Evolutionary conservation across 2,797 vertebrate genomes (phyloP).

Genomic region (Aselliscus stoliczkanus): DNA sequence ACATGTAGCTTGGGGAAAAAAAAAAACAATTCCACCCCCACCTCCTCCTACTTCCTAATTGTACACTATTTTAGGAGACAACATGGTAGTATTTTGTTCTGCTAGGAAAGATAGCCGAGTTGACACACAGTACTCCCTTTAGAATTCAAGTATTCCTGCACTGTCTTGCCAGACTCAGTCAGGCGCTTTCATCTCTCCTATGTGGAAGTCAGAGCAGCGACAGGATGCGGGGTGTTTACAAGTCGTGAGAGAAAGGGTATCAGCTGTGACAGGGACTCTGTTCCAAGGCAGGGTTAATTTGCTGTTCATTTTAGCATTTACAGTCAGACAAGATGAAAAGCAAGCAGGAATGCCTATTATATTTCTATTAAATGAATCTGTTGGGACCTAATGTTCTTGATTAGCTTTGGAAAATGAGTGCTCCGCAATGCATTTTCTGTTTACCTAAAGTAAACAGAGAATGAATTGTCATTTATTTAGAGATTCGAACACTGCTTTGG

Average conservation of each 20-base stretch:
- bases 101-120: conserved; percentile 50
- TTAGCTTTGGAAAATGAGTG: conserved; percentile 80
- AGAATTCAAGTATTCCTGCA: conserved; percentile 70
- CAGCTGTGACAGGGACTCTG: conserved; percentile 81
- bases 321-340: conserved; percentile 82
- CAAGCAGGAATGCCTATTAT: conserved; percentile 83
- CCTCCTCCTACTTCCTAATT: conserved; percentile 50
- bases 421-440: conserved; percentile 79
- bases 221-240: conserved; percentile 78
- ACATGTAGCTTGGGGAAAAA: conserved; percentile 53
- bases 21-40: neutral
- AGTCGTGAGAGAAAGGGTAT: conserved; percentile 77
- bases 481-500: conserved; percentile 67
- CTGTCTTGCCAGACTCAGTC: conserved; percentile 72
- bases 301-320: conserved; percentile 83
- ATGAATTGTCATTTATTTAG: conserved; percentile 80
- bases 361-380: conserved; percentile 85
- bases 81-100: conserved; percentile 36
- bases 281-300: conserved; percentile 84
- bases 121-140: conserved; percentile 70
- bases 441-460: conserved; percentile 84
- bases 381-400: conserved; percentile 84
- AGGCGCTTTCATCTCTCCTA: conserved; percentile 64
- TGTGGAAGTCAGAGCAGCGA: conserved; percentile 73
- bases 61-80: conserved; percentile 50